Base-by-base conservation (phyloP, 2,888 invertebrate genomes). In the Diarsia brunnea region DNA sequence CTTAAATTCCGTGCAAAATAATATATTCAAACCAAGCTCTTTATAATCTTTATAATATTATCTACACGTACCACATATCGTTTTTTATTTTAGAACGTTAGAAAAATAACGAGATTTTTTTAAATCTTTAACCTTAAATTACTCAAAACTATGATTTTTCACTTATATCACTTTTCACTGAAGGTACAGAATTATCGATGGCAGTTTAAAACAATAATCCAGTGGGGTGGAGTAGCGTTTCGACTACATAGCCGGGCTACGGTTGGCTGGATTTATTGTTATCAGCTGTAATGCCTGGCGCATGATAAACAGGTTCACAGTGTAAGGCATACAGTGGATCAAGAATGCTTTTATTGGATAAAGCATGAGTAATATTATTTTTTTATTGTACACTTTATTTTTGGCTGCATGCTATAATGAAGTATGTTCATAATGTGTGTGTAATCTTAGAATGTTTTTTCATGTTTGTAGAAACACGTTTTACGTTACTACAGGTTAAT, bases 291-390 rank as follows among this genome's bases (percentile, higher is more conserved):
- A 78, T 69, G 55, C 31, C 43, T 45, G 31, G 53, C 63, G 68
- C 69, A 79, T 79, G 67, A 77, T 77, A 84, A 82, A 79, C 73
- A 73, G 69, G 21, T 14, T 24, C 55, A 66, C 63, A 77, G 75
- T 66, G n/a, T 10, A 47, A 49, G 0, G 21, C 7, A 19, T 49
- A 68, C 65, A 79, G 79, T 47, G 0, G 4, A 63, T 45, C 43
- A 74, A 61, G 5, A 8, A 43, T 61, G 19, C 10, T 58, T 16
- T 19, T 16, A 19, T 27, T 58, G 3, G 24, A 2, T 19, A 24
- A 58, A 47, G 10, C 24, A 38, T n/a, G 16, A 27, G 16, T 16
- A 43, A 4, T 24, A 49, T 66, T 21, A 5, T 24, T 58, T 21
- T 31, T 31, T 27, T 2, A 55, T 58, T 27, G 27, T 19, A 27